Evolutionary conservation across 35 echinoderm and acorn worm genomes (phyloP).

Genomic region (Amphiura filiformis): DNA sequence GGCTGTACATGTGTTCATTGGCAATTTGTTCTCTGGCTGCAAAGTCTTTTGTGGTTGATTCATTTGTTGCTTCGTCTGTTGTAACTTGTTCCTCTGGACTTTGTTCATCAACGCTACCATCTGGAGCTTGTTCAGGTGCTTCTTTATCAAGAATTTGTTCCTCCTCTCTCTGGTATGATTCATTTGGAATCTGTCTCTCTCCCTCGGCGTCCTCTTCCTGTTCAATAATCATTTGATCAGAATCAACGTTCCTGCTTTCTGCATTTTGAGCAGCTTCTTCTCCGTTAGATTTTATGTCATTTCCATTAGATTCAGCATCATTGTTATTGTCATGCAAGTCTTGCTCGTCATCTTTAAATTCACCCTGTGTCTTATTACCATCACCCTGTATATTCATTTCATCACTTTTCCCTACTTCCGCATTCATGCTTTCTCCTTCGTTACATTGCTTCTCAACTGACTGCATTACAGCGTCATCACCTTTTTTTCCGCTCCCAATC

Average conservation of each 20-base stretch:
- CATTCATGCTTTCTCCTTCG: not conserved
- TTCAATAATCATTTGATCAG: too few species aligned
- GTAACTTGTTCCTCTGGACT: not conserved
- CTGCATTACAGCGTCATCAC: not conserved
- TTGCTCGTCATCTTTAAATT: too few species aligned
- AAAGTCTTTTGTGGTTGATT: not conserved
- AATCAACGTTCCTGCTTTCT: too few species aligned
- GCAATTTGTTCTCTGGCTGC: not conserved
- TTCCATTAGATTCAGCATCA: not conserved
- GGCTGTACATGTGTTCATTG: not conserved
- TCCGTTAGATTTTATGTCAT: not conserved
- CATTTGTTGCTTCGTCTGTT: not conserved
- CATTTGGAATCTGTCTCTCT: too few species aligned
- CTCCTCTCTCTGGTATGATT: too few species aligned
- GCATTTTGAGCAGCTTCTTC: not conserved
- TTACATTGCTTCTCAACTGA: not conserved
- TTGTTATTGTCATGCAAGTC: too few species aligned
- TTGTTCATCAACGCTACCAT: not conserved
- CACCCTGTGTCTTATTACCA: not conserved
- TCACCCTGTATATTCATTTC: not conserved
- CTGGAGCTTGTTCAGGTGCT: not conserved
- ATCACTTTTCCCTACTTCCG: not conserved
- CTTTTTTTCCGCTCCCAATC: too few species aligned
- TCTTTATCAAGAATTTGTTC: too few species aligned
- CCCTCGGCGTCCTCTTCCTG: too few species aligned